A percentile compares a stretch with the other conserved stretches of the same genome.
These are phyloP conservation scores for Mythimna pallens DNA, from an alignment of 2,888 invertebrate genomes.

Conservation along the genomic window DNA sequence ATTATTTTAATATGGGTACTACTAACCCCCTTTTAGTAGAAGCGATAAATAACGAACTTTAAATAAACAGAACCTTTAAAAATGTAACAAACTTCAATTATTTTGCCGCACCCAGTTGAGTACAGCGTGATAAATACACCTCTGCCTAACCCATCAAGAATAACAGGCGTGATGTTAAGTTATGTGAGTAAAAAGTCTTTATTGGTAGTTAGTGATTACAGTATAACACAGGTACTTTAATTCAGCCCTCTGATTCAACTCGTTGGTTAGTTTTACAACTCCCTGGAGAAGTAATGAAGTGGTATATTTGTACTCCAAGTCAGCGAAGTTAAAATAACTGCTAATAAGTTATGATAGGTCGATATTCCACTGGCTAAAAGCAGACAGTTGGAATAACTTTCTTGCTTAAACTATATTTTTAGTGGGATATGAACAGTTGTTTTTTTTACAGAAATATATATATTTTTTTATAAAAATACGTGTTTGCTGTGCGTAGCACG, in stretches of 20 bases:
- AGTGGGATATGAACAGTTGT: conserved; percentile 26
- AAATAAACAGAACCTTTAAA: too few relatives aligned
- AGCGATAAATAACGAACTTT: too few relatives aligned
- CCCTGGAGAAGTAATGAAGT: conserved; percentile 42
- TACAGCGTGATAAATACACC: background rate
- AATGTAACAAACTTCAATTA: too few relatives aligned
- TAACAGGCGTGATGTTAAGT: background rate
- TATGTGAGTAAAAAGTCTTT: background rate
- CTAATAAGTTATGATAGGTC: conserved; percentile 55
- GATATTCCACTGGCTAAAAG: conserved; percentile 23
- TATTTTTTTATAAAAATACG: conserved; percentile 1
- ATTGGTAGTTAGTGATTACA: conserved; percentile 18
- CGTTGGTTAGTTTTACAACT: conserved; percentile 45
- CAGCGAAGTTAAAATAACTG: conserved; percentile 49
- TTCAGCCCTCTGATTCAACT: conserved; percentile 14
- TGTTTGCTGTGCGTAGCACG: conserved; percentile 10
- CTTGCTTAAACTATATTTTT: conserved; percentile 25
- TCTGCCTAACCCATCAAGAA: background rate
- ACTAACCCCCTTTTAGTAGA: too few relatives aligned
- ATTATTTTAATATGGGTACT: too few relatives aligned
- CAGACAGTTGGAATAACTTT: conserved; percentile 12
- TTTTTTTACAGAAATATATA: background rate
- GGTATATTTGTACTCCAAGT: conserved; percentile 41
- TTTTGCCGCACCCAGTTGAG: too few relatives aligned
- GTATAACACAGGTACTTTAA: conserved; percentile 4